Evolutionary conservation across 1,140 invertebrate genomes (phyloP), one percentile per base, ranked within the genome.

Genomic region (Theocolax elegans): DNA sequence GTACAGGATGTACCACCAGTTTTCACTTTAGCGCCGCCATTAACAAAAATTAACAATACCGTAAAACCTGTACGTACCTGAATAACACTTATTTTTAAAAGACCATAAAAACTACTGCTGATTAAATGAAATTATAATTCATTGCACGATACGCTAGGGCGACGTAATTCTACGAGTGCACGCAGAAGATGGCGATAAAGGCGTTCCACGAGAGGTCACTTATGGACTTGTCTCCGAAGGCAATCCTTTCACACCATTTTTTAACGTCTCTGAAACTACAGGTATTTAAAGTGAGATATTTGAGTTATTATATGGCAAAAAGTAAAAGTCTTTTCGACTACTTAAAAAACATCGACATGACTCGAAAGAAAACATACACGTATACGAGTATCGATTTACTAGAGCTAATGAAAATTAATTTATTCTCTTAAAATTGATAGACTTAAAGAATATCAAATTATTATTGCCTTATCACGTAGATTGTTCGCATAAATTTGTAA

Each of bases 141-240:
- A n/a, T n/a, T 38, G 35, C 35, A 38, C 35, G 35, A 38, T 38
- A n/a, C n/a, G n/a, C n/a, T 72, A 92, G 91, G 91, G 89, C 9
- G 88, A 89, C 40, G 73, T 87, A 13, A 81, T 92, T 68, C 78
- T 94, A 15, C 89, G 89, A 82, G 92, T 97, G 1, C 89, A 90
- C 72, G 95, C 95, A n/a, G 92, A 94, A 82, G 95, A 97, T 81
- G 94, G 95, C 2, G 95, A 96, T 80, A 93, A 92, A 80, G 94
- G 93, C 1, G 91, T 91, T 44, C 93, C 94, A 3, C 88, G 94
- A 48, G 90, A 92, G 75, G 90, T 96, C 44, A 90, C 92, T 80
- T 96, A 95, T 76, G 93, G 92, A 12, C 86, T 96, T 56, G 90
- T 95, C 19, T 91, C 93, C 1, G 93, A 95, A 81, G 90, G 90